A percentile compares a stretch with the other conserved stretches of the same genome.
phyloP scores from a whole-genome alignment of 2,113 vertebrate species.

The Trematocara macrostoma region DNA sequence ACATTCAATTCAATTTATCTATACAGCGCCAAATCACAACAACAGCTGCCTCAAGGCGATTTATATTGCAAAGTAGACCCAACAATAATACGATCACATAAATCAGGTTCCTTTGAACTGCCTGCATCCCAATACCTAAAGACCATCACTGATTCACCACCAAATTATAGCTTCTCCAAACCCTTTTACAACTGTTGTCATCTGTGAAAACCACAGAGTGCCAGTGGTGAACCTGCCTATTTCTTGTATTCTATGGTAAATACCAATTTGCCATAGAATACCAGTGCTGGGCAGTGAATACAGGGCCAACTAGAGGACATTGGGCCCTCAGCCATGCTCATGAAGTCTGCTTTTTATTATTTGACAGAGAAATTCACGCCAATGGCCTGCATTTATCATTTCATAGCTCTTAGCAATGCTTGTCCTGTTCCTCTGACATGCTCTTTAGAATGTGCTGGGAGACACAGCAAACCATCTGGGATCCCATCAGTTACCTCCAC shows the following conservation, averaged over 20 bases:
- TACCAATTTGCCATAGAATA: not conserved
- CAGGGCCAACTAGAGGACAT: not conserved
- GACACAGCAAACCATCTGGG: not conserved
- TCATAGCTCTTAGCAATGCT: not conserved
- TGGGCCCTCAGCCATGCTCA: not conserved
- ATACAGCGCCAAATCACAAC: not conserved
- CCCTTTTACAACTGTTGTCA: not conserved
- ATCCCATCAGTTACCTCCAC: not conserved
- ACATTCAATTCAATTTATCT: not conserved
- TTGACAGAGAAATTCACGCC: not conserved
- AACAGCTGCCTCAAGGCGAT: rapidly evolving
- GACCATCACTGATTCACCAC: not conserved
- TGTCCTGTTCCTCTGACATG: not conserved
- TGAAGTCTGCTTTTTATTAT: not conserved
- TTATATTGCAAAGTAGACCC: not conserved
- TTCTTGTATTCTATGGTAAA: not conserved
- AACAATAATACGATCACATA: not conserved
- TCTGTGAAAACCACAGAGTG: not conserved
- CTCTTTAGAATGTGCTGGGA: not conserved
- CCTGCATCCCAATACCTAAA: not conserved
- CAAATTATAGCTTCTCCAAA: not conserved
- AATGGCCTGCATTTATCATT: not conserved
- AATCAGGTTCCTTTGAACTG: not conserved
- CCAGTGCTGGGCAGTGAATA: not conserved
- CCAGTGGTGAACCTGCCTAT: not conserved